Evolutionary conservation across 2,113 vertebrate genomes (phyloP).

Genomic region (Syngnathus scovelli): DNA sequence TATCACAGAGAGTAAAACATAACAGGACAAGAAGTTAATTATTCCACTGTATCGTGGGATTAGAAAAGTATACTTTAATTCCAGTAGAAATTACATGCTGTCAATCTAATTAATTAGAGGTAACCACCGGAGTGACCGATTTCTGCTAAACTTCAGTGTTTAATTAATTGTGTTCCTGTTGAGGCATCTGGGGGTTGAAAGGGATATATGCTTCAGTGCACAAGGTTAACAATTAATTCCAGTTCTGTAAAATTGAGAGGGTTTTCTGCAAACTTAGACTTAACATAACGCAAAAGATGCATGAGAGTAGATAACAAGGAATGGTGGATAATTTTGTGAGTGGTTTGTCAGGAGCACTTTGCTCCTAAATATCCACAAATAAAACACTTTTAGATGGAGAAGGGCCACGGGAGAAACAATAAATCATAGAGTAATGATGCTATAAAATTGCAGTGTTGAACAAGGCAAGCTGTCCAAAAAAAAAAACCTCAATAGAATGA

Average conservation of each 20-base stretch:
- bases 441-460: not conserved
- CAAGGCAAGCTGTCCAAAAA: not conserved
- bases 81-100: conserved; percentile 33
- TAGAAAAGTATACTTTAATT: conserved; percentile 24
- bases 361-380: not conserved
- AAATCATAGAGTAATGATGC: not conserved
- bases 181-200: conserved; percentile 24
- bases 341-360: not conserved
- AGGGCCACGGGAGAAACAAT: not conserved
- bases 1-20: conserved; percentile 19
- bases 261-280: not conserved
- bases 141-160: conserved; percentile 17
- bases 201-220: conserved; percentile 16
- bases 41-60: conserved; percentile 22
- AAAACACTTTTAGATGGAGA: not conserved
- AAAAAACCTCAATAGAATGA: not conserved
- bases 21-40: conserved; percentile 23
- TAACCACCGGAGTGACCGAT: conserved; percentile 28
- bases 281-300: not conserved
- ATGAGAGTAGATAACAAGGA: not conserved
- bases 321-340: not conserved
- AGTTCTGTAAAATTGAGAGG: not conserved
- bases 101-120: conserved; percentile 38
- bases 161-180: conserved; percentile 28
- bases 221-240: conserved; percentile 11